Conservation (phyloP, 2,113 vertebrate species). For the Neopipo cinnamomea region DNA sequence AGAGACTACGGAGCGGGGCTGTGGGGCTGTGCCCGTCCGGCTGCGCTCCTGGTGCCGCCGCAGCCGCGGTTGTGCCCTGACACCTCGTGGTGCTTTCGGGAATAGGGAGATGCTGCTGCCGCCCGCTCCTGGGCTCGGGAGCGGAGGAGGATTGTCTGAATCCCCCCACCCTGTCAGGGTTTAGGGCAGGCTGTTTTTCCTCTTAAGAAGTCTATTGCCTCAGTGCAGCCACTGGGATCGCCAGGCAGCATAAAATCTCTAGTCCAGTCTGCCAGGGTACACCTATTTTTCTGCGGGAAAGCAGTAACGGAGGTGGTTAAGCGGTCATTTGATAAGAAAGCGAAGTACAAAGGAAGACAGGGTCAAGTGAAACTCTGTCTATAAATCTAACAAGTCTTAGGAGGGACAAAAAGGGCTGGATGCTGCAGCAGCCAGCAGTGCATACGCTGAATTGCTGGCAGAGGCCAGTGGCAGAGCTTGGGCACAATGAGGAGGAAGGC, state of each 20-base stretch:
- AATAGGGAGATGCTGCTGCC: not conserved
- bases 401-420: not conserved
- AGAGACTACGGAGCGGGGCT: rapidly evolving
- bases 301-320: not conserved
- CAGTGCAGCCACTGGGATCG: rapidly evolving
- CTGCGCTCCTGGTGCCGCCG: not conserved
- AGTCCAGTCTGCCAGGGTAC: rapidly evolving
- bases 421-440: too few species aligned
- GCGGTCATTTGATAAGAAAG: not conserved
- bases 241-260: not conserved
- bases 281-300: rapidly evolving
- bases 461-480: not conserved
- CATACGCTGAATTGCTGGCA: rapidly evolving
- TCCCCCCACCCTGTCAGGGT: rapidly evolving
- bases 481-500: not conserved
- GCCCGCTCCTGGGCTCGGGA: not conserved
- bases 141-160: rapidly evolving
- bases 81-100: not conserved
- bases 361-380: not conserved
- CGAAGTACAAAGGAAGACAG: not conserved
- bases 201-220: rapidly evolving
- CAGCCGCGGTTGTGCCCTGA: not conserved
- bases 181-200: rapidly evolving
- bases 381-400: not conserved
- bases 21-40: not conserved